Conservation (phyloP, 2,888 invertebrate species). For the Tenthredo livida region DNA sequence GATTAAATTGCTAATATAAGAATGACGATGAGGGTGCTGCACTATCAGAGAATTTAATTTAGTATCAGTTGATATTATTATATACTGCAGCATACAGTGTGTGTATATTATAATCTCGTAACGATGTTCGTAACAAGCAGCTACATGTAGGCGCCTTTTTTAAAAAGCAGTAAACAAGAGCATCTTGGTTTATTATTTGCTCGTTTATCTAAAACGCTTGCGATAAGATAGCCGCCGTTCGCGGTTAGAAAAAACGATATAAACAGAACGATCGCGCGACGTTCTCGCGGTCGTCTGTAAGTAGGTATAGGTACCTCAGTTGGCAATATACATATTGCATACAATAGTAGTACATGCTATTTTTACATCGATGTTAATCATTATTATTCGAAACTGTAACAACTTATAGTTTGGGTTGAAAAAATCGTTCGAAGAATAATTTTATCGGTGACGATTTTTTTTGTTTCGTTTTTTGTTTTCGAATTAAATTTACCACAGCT, state of each 20-base stretch:
- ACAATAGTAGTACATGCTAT: neutral
- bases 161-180: slow-evolving; percentile 60
- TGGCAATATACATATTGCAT: neutral
- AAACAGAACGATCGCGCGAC: slow-evolving; percentile 54
- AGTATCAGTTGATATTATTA: neutral
- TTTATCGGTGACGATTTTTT: neutral
- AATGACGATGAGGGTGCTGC: no score
- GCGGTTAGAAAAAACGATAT: slow-evolving; percentile 56
- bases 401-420: neutral
- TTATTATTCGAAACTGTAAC: neutral
- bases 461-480: no score
- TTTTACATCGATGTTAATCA: neutral
- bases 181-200: slow-evolving; percentile 48
- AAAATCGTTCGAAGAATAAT: neutral
- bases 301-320: neutral
- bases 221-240: slow-evolving; percentile 60
- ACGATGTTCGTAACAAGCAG: neutral
- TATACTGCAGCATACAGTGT: neutral
- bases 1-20: no score
- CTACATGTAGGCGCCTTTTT: neutral
- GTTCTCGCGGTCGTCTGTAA: neutral
- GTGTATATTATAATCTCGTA: neutral
- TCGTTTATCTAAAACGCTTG: slow-evolving; percentile 55
- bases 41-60: neutral
- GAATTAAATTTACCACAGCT: no score